These are phyloP conservation scores for Erpetoichthys calabaricus DNA, from an alignment of 2,797 vertebrate species.

Conservation along the genomic window DNA sequence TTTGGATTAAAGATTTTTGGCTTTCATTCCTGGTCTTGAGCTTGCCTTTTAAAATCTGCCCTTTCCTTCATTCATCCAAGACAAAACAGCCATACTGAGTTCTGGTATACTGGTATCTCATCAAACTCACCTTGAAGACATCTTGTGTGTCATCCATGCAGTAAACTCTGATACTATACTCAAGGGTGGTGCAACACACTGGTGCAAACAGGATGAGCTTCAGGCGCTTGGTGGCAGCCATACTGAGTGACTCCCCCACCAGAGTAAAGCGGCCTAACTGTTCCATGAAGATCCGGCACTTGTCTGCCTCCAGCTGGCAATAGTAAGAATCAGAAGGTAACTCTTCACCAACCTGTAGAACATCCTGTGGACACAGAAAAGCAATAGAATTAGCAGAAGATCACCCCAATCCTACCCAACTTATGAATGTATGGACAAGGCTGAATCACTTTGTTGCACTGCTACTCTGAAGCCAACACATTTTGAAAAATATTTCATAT, in stretches of 20 bases:
- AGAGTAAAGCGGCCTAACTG: slow-evolving; percentile 88
- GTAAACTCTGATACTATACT: slow-evolving; percentile 94
- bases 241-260: slow-evolving; percentile 92
- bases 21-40: too few species aligned
- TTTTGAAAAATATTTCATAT: too few species aligned
- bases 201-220: slow-evolving; percentile 90
- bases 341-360: slow-evolving; percentile 84
- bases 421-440: too few species aligned
- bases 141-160: slow-evolving; percentile 94
- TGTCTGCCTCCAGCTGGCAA: slow-evolving; percentile 87
- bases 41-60: too few species aligned
- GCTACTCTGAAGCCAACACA: too few species aligned
- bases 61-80: too few species aligned
- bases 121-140: slow-evolving; percentile 72
- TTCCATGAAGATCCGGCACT: slow-evolving; percentile 85
- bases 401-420: not conserved
- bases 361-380: slow-evolving; percentile 55
- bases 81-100: too few species aligned
- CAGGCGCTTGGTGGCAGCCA: slow-evolving; percentile 87
- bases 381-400: not conserved
- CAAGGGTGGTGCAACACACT: slow-evolving; percentile 76
- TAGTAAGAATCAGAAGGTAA: slow-evolving; percentile 79
- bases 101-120: not conserved
- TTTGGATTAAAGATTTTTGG: too few species aligned
- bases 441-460: too few species aligned